phyloP scores from a whole-genome alignment of 37 sponge, comb jelly and placozoan species.

The Cliona cf. orientalis region DNA sequence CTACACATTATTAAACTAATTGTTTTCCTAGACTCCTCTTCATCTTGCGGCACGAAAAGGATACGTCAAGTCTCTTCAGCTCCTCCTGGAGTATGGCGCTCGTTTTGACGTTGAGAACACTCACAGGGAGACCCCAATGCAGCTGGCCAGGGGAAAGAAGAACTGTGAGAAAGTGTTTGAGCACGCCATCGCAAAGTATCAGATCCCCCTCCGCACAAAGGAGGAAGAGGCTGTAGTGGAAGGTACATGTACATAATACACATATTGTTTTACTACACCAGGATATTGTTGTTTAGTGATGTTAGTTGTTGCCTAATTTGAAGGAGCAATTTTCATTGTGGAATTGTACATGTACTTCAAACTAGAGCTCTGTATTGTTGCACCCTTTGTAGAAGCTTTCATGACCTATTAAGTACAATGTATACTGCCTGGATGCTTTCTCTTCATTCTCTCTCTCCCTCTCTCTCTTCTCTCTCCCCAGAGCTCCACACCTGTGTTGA shows the following conservation, averaged over 20 bases:
- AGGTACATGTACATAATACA: too few relatives aligned
- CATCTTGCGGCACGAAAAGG: slow-evolving; percentile 73
- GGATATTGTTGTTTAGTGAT: too few relatives aligned
- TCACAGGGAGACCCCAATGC: slow-evolving; percentile 33
- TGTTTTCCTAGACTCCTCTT: slow-evolving; percentile 72
- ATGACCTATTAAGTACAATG: neutral
- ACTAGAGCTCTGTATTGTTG: neutral
- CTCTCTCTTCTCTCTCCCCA: neutral
- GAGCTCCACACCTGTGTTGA: slow-evolving; percentile 27
- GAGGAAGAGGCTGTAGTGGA: slow-evolving; percentile 45
- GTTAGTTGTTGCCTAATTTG: neutral
- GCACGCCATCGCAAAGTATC: slow-evolving; percentile 42
- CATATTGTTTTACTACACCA: too few relatives aligned
- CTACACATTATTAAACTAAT: neutral
- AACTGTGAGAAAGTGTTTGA: slow-evolving; percentile 51
- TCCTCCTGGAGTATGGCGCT: slow-evolving; percentile 62
- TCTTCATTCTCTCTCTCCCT: slow-evolving; percentile 10
- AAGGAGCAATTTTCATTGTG: neutral
- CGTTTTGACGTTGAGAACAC: slow-evolving; percentile 30
- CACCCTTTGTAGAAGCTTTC: neutral
- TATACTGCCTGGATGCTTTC: slow-evolving; percentile 1
- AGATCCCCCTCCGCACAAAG: slow-evolving; percentile 40
- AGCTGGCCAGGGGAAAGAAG: slow-evolving; percentile 53
- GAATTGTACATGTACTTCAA: neutral
- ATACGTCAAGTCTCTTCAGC: slow-evolving; percentile 42